Evolutionary conservation across 2,113 vertebrate genomes (phyloP).

Genomic region (Hippotragus niger): DNA sequence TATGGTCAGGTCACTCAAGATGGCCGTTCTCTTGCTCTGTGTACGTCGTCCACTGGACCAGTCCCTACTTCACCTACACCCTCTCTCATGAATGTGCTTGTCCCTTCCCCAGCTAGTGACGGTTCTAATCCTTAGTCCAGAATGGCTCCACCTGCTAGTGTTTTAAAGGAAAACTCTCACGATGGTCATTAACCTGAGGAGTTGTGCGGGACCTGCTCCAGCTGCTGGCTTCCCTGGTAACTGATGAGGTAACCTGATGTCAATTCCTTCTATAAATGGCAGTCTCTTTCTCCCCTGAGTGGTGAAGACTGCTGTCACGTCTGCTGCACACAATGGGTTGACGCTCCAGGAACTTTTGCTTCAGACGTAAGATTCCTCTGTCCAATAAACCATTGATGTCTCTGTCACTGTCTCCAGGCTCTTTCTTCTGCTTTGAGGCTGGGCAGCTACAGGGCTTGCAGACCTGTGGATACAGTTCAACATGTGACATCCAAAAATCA

Average conservation of each 20-base stretch:
- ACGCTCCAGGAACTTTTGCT: background rate
- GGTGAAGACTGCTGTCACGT: background rate
- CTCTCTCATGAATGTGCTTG: background rate
- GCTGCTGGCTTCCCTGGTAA: background rate
- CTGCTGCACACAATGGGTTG: background rate
- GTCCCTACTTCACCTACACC: background rate
- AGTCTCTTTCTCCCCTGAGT: background rate
- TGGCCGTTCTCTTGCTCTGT: background rate
- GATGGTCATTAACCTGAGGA: background rate
- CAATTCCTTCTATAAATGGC: background rate
- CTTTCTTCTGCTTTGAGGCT: background rate
- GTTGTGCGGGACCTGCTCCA: background rate
- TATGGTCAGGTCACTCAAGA: background rate
- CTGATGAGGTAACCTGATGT: background rate
- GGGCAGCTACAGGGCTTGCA: background rate
- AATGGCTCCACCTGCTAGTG: background rate
- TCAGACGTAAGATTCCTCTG: background rate
- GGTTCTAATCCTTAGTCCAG: background rate
- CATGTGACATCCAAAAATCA: background rate
- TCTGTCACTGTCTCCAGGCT: background rate
- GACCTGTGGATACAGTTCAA: background rate
- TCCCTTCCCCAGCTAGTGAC: background rate
- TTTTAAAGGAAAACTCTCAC: background rate
- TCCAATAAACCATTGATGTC: background rate
- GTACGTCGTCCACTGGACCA: background rate